phyloP scores from a whole-genome alignment of 2,113 vertebrate species.

The Hyaena hyaena region DNA sequence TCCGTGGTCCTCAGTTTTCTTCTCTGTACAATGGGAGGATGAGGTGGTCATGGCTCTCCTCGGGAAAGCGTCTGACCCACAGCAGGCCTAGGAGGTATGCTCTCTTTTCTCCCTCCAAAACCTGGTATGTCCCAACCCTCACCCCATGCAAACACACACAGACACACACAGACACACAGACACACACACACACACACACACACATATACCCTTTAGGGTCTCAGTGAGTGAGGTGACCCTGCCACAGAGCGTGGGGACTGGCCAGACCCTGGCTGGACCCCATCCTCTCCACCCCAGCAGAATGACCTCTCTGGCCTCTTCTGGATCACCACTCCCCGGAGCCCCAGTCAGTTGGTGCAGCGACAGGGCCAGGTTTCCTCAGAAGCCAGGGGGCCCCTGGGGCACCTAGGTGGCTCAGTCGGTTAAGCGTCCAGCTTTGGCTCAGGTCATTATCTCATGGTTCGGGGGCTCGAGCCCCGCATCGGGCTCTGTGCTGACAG shows the following conservation, averaged over 20 bases:
- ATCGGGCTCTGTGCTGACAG: no score
- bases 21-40: not conserved
- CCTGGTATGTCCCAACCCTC: no score
- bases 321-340: no score
- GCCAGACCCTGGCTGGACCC: not conserved
- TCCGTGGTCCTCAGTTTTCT: not conserved
- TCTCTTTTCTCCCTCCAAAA: not conserved
- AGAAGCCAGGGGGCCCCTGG: not conserved
- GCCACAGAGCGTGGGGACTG: accelerated
- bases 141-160: not conserved
- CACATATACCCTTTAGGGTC: not conserved
- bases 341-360: not conserved
- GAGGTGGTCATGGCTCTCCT: not conserved
- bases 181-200: not conserved
- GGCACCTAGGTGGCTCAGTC: no score
- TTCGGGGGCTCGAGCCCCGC: no score
- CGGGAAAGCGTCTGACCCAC: not conserved
- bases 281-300: not conserved
- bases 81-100: not conserved
- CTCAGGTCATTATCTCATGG: no score
- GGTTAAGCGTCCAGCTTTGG: no score
- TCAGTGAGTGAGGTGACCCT: not conserved
- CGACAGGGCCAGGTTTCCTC: not conserved
- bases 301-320: not conserved
- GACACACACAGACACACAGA: not conserved